Evolutionary conservation across 2,797 vertebrate genomes (phyloP).

Genomic region (Sarcophilus harrisii): DNA sequence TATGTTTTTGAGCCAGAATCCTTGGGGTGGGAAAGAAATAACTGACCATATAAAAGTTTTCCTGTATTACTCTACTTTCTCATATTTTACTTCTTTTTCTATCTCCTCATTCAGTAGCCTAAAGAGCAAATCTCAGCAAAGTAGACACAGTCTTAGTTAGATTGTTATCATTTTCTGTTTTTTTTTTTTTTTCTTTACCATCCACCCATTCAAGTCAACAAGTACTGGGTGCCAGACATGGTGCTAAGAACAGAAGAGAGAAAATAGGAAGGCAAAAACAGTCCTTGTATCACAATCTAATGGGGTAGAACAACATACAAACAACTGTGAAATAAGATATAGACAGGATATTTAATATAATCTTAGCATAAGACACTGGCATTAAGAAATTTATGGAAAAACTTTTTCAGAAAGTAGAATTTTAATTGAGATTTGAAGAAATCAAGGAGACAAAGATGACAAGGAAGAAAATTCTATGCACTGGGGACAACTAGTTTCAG

Average conservation of each 20-base stretch:
- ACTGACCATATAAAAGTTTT: not conserved
- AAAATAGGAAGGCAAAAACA: not conserved
- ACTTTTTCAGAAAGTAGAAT: not conserved
- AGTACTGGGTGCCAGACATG: not conserved
- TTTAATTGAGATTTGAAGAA: not conserved
- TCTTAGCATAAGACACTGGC: not conserved
- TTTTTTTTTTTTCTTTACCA: not conserved
- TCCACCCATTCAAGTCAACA: not conserved
- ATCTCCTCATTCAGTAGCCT: not conserved
- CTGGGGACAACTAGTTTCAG: not conserved
- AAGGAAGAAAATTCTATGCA: not conserved
- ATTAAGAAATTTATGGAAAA: not conserved
- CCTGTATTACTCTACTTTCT: not conserved
- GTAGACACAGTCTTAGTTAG: not conserved
- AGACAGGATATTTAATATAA: not conserved
- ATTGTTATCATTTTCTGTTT: not conserved
- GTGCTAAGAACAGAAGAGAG: not conserved
- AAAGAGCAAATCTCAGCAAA: not conserved
- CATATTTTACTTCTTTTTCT: not conserved
- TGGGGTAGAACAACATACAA: not conserved
- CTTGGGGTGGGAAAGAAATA: not conserved
- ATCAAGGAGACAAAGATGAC: not conserved
- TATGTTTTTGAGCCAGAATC: not conserved
- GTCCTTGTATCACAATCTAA: not conserved
- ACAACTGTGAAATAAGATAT: not conserved